Base-by-base conservation (phyloP, 2,888 invertebrate species). In the Limulus polyphemus region DNA sequence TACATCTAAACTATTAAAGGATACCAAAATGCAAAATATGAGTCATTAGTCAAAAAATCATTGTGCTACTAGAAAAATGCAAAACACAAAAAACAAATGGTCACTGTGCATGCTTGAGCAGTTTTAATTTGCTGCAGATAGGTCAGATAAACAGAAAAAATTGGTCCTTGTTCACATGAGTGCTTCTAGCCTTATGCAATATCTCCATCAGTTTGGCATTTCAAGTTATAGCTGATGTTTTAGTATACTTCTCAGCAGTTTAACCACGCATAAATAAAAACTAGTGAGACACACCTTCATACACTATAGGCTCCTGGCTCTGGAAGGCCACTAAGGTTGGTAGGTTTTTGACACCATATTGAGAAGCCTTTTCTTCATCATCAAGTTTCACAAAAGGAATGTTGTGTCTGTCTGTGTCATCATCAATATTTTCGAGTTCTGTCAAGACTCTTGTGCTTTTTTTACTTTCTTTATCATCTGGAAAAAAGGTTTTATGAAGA, bases 341-440 rank as follows among this genome's bases (percentile, higher is more conserved):
- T 47, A 86, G 78, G 58, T 82, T 79, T 72, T 92, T 90, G 71
- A 94, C 87, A 67, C 93, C 93, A 76, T 87, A 93, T 67, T 89
- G 87, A 67, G 82, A 82, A 59, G 89, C 88, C 14, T 89, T 88
- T 70, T 83, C 84, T 54, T 82, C 80, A 76, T 93, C 68, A 59
- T 71, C 68, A 73, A 92, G 90, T 79, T 92, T 92, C n/a, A 92
- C 92, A 78, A 93, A 93, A 67, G 87, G 87, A 74, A 93, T 86
- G 68, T 90, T 90, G 71, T 90, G 81, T 72, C 85, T 81, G 76
- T 92, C 90, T 78, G 90, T 90, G 79, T 92, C 91, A 76, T 91
- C 91, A 76, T 92, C 92, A 74, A 93, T 93, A 75, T 91, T 92
- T 79, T 93, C 92, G 71, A 93, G 78, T 79, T 92, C 92, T 68